Evolutionary conservation across 2,888 invertebrate genomes (phyloP).

Genomic region (Drymonia ruficornis): DNA sequence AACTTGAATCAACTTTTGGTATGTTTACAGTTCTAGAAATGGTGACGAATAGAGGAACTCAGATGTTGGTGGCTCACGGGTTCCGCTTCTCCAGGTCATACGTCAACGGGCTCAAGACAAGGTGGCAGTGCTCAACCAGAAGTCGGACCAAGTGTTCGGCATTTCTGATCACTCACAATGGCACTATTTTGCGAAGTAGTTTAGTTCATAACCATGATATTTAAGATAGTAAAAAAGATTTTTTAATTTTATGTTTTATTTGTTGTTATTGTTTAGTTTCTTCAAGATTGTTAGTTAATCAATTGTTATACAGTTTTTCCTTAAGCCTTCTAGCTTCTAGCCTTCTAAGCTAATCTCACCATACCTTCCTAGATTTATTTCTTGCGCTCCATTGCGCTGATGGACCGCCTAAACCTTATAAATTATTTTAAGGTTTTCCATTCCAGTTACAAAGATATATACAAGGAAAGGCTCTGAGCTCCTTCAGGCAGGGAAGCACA

Average conservation of each 20-base stretch:
- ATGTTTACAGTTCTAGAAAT: slow-evolving; percentile 49
- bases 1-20: background rate
- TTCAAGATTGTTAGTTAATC: too few species aligned
- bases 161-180: slow-evolving; percentile 45
- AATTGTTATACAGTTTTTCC: too few species aligned
- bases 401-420: background rate
- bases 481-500: slow-evolving; percentile 12
- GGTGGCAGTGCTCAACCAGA: slow-evolving; percentile 56
- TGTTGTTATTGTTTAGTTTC: too few species aligned
- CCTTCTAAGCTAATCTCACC: too few species aligned
- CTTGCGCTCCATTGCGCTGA: too few species aligned
- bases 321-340: too few species aligned
- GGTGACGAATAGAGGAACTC: slow-evolving; percentile 51
- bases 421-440: background rate
- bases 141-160: slow-evolving; percentile 50
- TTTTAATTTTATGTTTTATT: background rate
- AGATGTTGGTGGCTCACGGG: slow-evolving; percentile 53
- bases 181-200: slow-evolving; percentile 36
- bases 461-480: slow-evolving; percentile 12
- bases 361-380: too few species aligned
- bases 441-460: slow-evolving; percentile 18
- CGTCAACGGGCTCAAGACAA: slow-evolving; percentile 36
- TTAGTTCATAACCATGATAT: slow-evolving; percentile 44
- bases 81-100: slow-evolving; percentile 57
- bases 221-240: slow-evolving; percentile 3